phyloP scores from a whole-genome alignment of 2,888 invertebrate species.

The Steromphala cineraria region DNA sequence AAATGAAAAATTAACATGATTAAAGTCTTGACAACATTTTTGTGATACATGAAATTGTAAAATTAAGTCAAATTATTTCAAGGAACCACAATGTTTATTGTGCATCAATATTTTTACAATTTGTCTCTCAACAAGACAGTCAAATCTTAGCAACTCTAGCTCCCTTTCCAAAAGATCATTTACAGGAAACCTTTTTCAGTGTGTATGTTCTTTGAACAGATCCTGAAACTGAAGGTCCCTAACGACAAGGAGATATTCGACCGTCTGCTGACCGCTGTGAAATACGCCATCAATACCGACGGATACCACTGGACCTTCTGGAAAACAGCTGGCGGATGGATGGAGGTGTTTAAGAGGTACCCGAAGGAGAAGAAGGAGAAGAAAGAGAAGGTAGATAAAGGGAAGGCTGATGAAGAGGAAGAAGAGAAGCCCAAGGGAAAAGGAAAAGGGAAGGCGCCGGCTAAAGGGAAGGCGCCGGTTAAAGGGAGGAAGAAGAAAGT shows the following conservation, averaged over 20 bases:
- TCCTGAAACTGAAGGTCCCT: conserved; percentile 55
- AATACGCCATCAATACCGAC: conserved; percentile 59
- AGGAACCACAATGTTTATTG: no score
- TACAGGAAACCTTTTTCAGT: no score
- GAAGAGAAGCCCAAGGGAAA: conserved; percentile 31
- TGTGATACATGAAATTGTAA: no score
- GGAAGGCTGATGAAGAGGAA: conserved; percentile 24
- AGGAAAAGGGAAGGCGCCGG: conserved; percentile 19
- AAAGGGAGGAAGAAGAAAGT: conserved; percentile 24
- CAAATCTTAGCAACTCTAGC: no score
- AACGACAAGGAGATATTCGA: conserved; percentile 57
- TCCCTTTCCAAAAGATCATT: no score
- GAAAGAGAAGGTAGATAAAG: conserved; percentile 25
- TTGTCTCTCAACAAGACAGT: no score
- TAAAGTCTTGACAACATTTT: no score
- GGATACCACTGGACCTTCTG: conserved; percentile 65
- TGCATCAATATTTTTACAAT: no score
- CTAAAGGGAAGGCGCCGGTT: not conserved
- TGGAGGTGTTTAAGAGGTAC: conserved; percentile 45
- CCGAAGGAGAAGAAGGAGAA: not conserved
- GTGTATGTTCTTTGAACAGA: conserved; percentile 32
- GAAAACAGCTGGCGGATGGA: conserved; percentile 65
- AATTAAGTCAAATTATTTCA: no score
- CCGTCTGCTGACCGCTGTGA: conserved; percentile 52
- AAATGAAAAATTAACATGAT: no score